Conservation (phyloP, 2,888 invertebrate species). For the Cerastis leucographa region DNA sequence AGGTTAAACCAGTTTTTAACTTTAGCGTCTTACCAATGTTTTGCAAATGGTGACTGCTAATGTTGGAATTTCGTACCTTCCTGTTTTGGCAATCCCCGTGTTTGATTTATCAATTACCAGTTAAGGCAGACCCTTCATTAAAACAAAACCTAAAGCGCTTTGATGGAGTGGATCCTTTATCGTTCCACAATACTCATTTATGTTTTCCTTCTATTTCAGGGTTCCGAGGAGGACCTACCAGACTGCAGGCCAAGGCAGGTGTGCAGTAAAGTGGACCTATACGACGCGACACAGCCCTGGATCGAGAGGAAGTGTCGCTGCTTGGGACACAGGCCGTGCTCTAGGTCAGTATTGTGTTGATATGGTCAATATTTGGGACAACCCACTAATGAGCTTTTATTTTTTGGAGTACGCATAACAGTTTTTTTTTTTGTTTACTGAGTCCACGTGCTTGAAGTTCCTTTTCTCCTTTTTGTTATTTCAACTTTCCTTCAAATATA, state of each 20-base stretch:
- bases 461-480: background rate
- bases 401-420: background rate
- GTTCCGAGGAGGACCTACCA: constrained; percentile 95
- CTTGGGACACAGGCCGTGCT: constrained; percentile 92
- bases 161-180: background rate
- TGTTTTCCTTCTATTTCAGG: constrained; percentile 88
- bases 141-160: background rate
- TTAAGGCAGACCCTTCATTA: background rate
- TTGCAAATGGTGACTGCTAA: background rate
- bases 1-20: constrained; percentile 10
- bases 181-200: constrained; percentile 4
- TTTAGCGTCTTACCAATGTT: background rate
- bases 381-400: background rate
- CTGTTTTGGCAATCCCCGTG: background rate
- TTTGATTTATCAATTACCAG: background rate
- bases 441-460: background rate
- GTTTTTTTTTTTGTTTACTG: background rate
- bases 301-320: constrained; percentile 96
- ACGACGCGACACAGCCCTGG: constrained; percentile 94
- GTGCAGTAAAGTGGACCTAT: constrained; percentile 96
- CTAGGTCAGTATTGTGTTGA: constrained; percentile 87
- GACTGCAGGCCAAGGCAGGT: constrained; percentile 94
- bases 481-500: background rate
- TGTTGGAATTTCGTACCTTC: background rate
- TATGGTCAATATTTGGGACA: constrained; percentile 16